These are phyloP conservation scores for Syrista parreyssii DNA, from an alignment of 2,888 invertebrate species.

Conservation along the genomic window DNA sequence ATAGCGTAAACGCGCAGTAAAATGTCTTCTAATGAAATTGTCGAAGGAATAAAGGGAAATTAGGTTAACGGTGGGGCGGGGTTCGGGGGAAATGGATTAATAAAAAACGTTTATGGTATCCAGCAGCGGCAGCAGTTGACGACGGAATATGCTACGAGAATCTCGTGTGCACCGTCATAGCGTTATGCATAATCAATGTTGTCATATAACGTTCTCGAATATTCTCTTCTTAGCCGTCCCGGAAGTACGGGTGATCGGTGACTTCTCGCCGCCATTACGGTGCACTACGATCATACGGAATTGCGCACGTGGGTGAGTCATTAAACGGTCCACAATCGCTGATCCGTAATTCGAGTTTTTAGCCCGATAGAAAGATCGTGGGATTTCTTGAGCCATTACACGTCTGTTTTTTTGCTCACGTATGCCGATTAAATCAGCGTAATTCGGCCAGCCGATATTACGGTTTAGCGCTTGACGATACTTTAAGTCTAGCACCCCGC, in stretches of 20 bases:
- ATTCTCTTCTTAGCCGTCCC: not conserved
- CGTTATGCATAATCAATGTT: not conserved
- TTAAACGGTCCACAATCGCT: not conserved
- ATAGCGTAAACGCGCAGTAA: too few relatives aligned
- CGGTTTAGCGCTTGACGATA: not conserved
- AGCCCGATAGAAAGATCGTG: not conserved
- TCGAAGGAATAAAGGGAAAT: too few relatives aligned
- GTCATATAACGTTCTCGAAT: not conserved
- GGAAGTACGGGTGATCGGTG: not conserved
- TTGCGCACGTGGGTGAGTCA: not conserved
- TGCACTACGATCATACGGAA: not conserved
- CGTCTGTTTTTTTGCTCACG: not conserved
- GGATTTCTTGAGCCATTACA: not conserved
- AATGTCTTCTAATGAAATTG: too few relatives aligned
- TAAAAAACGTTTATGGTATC: not conserved
- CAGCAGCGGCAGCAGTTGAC: conserved; percentile 13
- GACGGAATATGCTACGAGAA: conserved; percentile 14
- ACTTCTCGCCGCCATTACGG: not conserved
- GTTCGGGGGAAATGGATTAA: not conserved
- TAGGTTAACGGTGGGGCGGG: too few relatives aligned
- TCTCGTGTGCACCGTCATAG: conserved; percentile 16
- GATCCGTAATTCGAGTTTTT: not conserved
- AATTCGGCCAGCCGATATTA: not conserved
- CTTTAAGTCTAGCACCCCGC: not conserved
- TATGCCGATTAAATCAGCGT: not conserved